Conservation (phyloP, 2,888 invertebrate genomes). For the Caenorhabditis doughertyi region DNA sequence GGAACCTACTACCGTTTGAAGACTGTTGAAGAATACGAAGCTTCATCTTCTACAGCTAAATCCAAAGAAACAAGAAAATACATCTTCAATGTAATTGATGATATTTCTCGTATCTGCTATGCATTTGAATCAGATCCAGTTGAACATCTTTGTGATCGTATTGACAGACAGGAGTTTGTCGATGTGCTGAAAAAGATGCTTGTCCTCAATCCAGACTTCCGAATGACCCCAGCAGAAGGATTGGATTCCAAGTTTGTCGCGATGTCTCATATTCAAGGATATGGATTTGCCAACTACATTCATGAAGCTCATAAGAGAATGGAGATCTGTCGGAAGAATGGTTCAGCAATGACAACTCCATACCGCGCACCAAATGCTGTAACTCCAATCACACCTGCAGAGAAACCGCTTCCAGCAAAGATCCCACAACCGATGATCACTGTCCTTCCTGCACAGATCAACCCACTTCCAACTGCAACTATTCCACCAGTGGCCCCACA, state of each 20-base stretch:
- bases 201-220: slow-evolving; percentile 96
- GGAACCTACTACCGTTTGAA: slow-evolving; percentile 85
- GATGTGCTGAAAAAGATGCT: slow-evolving; percentile 98
- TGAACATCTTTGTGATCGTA: slow-evolving; percentile 96
- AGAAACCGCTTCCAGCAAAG: slow-evolving; percentile 30
- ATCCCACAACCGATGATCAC: slow-evolving; percentile 49
- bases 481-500: slow-evolving; percentile 37
- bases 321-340: slow-evolving; percentile 75
- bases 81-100: slow-evolving; percentile 99
- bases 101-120: slow-evolving; percentile 87
- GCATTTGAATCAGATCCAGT: slow-evolving; percentile 88
- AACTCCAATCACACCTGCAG: slow-evolving; percentile 59
- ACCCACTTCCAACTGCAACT: slow-evolving; percentile 20
- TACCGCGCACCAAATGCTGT: slow-evolving; percentile 55
- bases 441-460: slow-evolving; percentile 36
- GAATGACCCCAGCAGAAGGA: slow-evolving; percentile 89
- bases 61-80: slow-evolving; percentile 99
- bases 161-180: slow-evolving; percentile 97
- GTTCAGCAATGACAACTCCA: slow-evolving; percentile 4
- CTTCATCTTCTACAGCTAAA: slow-evolving; percentile 94
- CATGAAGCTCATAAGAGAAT: slow-evolving; percentile 73
- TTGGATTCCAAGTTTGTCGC: slow-evolving; percentile 80
- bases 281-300: slow-evolving; percentile 55
- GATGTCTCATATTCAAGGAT: slow-evolving; percentile 77
- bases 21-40: slow-evolving; percentile 98